Evolutionary conservation across 2,113 vertebrate species (phyloP), one percentile per base, ranked within the genome.

Genomic region (Asarcornis scutulata): DNA sequence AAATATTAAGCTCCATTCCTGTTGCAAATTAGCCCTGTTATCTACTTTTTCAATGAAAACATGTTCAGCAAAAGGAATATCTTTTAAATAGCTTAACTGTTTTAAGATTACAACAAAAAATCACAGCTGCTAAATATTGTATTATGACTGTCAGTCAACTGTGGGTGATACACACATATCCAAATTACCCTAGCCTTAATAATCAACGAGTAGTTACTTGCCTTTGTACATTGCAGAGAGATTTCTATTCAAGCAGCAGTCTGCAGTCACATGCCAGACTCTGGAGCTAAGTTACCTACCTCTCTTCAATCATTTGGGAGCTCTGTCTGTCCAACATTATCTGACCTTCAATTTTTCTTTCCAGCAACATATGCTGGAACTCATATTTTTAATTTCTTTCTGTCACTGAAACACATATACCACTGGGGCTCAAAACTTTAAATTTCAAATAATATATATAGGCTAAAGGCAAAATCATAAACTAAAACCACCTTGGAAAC

Each of bases 1-100:
- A 96, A 93, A 95, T 96, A 95, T 66, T 94, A 96, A 88, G 71
- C 91, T 83, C 71, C 44, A 84, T 91, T 96, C 94, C 83, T 93
- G 38, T 95, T 93, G 84, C 63, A 93, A 88, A 60, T 93, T 93
- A 89, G 75, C 92, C 60, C 17, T 86, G 31, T 94, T 93, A 64
- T 40, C 68, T 76, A 3, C 36, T 44, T 81, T 46, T 73, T 25
- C 55, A 17, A 69, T 83, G 82, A 83, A 86, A 92, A 76, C 76
- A 53, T 44, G 53, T 60, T 96, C 64, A 80, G 72, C 58, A 56
- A 62, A 91, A 81, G 85, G 32, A 96, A 87, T 44, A 38, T 27
- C 32, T 88, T 84, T 81, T 34, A 95, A 96, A 94, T 48, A 50
- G 58, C 64, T 89, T 88, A 68, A 67, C 68, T 74, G 75, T 38